Base-by-base conservation (phyloP, 2,797 vertebrate genomes). In the Cheirogaleus major region DNA sequence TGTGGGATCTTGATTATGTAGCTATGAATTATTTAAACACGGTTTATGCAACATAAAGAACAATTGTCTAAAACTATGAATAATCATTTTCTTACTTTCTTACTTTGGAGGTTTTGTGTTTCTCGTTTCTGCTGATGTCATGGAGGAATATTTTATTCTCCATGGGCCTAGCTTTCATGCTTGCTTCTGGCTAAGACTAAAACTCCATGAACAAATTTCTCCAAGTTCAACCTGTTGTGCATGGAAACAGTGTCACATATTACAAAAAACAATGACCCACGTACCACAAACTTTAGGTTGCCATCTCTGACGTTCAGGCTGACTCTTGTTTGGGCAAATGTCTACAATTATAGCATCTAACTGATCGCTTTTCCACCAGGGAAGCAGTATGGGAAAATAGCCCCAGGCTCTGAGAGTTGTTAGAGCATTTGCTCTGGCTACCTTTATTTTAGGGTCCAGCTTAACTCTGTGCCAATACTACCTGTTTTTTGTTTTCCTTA, bases 11-110 rank as follows among this genome's bases (percentile, higher is more conserved):
- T 93, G 91, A 96, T 94, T 96, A 55, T 73, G 57, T 83, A 89
- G 84, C n/a, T 84, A 67, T 92, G 91, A 95, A 87, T 96, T 94
- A 97, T 95, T 96, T 93, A 97, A 96, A 65, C 55, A 89, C 57
- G 65, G 7, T 84, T 97, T 87, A 67, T 84, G 80, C n/a, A 80
- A 93, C 81, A 94, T 89, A 95, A 93, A 97, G 96, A 93, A 97
- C 79, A 94, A 82, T 96, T 93, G 69, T 94, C 59, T 96, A 67
- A 95, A 95, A 89, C 70, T 93, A 78, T 43, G 27, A 91, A 57
- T 73, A 35, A 75, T 23, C 11, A 4, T 70, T 72, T 73, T 92
- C 80, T 91, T 48, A 67, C 43, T 72, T 73, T 92, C 80, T 91
- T 48, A 69, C 45, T 95, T 69, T 17, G 14, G 57, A 8, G 11